Base-by-base conservation (phyloP, 2,888 invertebrate genomes). In the Stenolophus ochropezus region DNA sequence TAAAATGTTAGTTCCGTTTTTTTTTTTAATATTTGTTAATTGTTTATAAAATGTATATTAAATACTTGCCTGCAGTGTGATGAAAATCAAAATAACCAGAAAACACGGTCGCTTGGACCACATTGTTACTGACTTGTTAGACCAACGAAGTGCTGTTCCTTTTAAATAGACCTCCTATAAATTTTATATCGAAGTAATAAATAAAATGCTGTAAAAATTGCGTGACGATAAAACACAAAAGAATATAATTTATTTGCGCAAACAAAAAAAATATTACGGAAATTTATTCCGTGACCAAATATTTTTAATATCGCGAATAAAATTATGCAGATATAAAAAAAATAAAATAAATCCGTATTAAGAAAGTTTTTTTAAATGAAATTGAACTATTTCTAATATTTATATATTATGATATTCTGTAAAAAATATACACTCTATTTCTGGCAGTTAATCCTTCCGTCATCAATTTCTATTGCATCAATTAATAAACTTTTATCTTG, bases 141-240 rank as follows among this genome's bases (percentile, higher is more conserved):
- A 42, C 11, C 8, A 11, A 11, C 8, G 33, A 42, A 42, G 8
- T 18, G 61, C 61, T 23, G 61, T 61, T 61, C 61, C 20, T 53
- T 53, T 23, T 61, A 61, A 61, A 61, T 61, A 61, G 61, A 61
- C 61, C 23, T 25, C 8, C n/a, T n/a, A 25, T 23, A 61, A 23
- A 61, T 61, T 61, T 61, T 61, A 61, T 61, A 61, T 61, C 61
- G 14, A 61, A 61, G 61, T 61, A 61, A 61, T 61, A 61, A 61
- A 61, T 14, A n/a, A 25, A 25, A 14, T 14, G 23, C 25, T 61
- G 61, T 61, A 25, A 61, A 61, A 61, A 23, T 61, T 61, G 61
- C 23, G 61, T 23, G 23, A 25, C 61, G 61, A 61, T 61, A 61
- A 61, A 61, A 61, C 14, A 61, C 61, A 61, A 61, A 61, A 23